Evolutionary conservation across 1,140 invertebrate genomes (phyloP).

Genomic region (Trachymyrmex cornetzi): DNA sequence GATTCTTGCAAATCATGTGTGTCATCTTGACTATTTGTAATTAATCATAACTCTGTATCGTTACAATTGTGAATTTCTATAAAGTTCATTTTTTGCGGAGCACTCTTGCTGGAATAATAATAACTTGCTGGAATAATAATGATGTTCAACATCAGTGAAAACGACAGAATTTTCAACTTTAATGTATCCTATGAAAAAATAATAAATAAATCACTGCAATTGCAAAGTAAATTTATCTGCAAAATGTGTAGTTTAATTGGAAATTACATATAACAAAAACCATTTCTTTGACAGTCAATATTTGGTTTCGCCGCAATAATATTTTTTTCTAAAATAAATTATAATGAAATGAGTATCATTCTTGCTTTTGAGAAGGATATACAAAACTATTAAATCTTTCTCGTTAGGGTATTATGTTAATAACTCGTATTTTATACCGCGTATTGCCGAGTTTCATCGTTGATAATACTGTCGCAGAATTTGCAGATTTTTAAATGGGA

Average conservation of each 20-base stretch:
- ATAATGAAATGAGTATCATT: neutral
- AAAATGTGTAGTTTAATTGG: neutral
- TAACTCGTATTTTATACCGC: conserved; percentile 33
- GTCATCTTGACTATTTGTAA: neutral
- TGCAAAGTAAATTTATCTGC: neutral
- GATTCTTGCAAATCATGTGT: neutral
- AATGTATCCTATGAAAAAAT: conserved; percentile 5
- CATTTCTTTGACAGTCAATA: conserved; percentile 41
- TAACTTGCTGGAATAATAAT: neutral
- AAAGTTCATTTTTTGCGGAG: neutral
- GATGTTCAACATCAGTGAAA: neutral
- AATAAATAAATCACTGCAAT: neutral
- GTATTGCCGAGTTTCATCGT: conserved; percentile 30
- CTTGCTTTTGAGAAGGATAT: neutral
- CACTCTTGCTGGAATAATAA: neutral
- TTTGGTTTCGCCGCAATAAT: conserved; percentile 50
- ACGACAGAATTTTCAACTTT: neutral
- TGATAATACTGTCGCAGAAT: conserved; percentile 54
- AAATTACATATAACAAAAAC: conserved; percentile 11
- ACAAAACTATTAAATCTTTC: neutral
- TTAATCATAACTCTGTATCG: neutral
- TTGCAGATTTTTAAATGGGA: conserved; percentile 49
- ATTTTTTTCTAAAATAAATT: conserved; percentile 31
- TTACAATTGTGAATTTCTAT: neutral
- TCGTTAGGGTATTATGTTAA: conserved; percentile 37